These are phyloP conservation scores for Tragelaphus scriptus DNA, from an alignment of 2,113 vertebrate genomes.

Conservation along the genomic window DNA sequence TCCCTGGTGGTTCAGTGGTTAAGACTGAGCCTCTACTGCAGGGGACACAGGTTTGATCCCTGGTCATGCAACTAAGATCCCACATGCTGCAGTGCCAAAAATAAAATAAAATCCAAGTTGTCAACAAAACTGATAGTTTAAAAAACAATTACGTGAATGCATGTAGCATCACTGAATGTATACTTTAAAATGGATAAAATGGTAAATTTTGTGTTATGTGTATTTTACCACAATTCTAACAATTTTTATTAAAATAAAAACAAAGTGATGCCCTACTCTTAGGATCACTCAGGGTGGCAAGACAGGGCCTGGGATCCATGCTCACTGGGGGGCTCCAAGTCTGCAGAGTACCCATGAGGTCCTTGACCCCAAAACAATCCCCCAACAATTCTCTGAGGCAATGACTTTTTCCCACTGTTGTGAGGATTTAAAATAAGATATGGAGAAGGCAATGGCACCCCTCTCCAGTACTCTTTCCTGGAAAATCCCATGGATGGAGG, in stretches of 20 bases:
- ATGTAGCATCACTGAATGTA: background rate
- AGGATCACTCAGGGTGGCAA: background rate
- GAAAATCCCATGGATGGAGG: too few relatives aligned
- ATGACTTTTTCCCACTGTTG: background rate
- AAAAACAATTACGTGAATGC: background rate
- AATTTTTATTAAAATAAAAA: background rate
- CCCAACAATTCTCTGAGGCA: background rate
- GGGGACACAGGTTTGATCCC: background rate
- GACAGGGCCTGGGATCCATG: background rate
- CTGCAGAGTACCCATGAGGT: fast-evolving
- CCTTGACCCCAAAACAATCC: too few relatives aligned
- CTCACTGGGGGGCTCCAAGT: fast-evolving
- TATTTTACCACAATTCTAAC: background rate
- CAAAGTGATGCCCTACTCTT: too few relatives aligned
- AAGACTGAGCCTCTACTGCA: background rate
- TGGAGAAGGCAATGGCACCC: too few relatives aligned
- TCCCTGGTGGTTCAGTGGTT: background rate
- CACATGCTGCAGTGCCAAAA: background rate
- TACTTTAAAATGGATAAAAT: background rate
- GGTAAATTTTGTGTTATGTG: background rate
- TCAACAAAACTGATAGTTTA: background rate
- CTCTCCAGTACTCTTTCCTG: too few relatives aligned
- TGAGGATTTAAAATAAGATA: background rate
- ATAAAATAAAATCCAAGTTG: background rate
- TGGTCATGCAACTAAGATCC: background rate